Evolutionary conservation across 2,113 vertebrate genomes (phyloP).

Genomic region (Poecilia latipinna): DNA sequence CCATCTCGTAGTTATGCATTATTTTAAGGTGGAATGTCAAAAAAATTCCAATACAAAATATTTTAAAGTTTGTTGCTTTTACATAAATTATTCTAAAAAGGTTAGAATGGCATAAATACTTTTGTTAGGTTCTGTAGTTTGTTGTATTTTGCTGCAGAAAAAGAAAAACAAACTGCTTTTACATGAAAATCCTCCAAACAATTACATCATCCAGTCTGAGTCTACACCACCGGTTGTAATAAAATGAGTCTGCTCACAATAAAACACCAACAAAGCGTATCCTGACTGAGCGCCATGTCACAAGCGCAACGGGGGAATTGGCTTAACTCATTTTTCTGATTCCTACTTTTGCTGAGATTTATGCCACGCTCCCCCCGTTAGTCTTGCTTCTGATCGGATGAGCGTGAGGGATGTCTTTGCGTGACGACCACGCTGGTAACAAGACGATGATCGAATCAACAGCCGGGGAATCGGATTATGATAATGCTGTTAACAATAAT

Average conservation of each 20-base stretch:
- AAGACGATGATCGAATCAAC: conserved; percentile 79
- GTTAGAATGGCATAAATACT: neutral
- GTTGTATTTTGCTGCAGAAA: neutral
- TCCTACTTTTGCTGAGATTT: conserved; percentile 67
- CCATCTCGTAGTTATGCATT: too few relatives aligned
- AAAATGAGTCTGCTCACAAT: conserved; percentile 16
- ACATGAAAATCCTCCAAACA: neutral
- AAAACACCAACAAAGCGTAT: conserved; percentile 12
- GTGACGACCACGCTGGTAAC: conserved; percentile 76
- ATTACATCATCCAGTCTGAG: neutral
- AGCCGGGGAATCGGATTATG: conserved; percentile 75
- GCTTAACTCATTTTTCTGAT: conserved; percentile 48
- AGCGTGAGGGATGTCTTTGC: conserved; percentile 72
- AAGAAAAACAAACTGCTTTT: neutral
- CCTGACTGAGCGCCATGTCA: conserved; percentile 30
- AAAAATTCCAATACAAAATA: neutral
- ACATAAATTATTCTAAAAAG: too few relatives aligned
- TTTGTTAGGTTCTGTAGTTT: too few relatives aligned
- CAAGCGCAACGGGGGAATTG: conserved; percentile 42
- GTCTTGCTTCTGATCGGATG: conserved; percentile 60
- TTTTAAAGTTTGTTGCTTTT: neutral
- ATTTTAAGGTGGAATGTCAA: too few relatives aligned
- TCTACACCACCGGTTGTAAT: neutral
- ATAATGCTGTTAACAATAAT: conserved; percentile 81
- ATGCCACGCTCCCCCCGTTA: conserved; percentile 49